phyloP scores from a whole-genome alignment of 1,140 invertebrate genomes.

The Heliconius nattereri region DNA sequence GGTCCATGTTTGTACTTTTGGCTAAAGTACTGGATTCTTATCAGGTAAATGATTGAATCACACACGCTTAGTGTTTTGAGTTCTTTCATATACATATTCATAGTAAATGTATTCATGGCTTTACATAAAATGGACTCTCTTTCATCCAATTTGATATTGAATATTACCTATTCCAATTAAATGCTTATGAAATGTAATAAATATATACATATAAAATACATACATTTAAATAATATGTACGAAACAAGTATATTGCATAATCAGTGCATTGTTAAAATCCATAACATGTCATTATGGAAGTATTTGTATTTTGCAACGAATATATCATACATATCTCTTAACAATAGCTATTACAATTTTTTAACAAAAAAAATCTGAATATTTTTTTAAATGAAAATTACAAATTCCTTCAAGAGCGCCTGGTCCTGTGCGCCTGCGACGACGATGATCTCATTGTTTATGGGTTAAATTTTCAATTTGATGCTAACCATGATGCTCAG shows the following conservation, averaged over 20 bases:
- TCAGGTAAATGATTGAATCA: conserved; percentile 56
- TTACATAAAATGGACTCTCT: conserved; percentile 64
- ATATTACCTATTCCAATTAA: neutral
- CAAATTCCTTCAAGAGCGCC: too few relatives aligned
- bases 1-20: conserved; percentile 72
- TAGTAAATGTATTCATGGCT: conserved; percentile 39
- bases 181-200: conserved; percentile 9
- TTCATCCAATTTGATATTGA: conserved; percentile 48
- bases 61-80: conserved; percentile 35
- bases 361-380: too few relatives aligned
- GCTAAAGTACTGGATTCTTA: conserved; percentile 63
- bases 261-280: neutral
- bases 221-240: neutral
- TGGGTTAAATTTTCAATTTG: too few relatives aligned
- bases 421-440: too few relatives aligned
- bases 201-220: neutral
- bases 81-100: conserved; percentile 34
- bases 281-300: neutral
- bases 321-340: neutral
- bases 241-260: neutral
- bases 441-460: too few relatives aligned
- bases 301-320: neutral
- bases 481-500: too few relatives aligned
- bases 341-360: too few relatives aligned
- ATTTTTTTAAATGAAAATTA: too few relatives aligned